Evolutionary conservation across 2,113 vertebrate genomes (phyloP).

Genomic region (Thamnophis sirtalis): DNA sequence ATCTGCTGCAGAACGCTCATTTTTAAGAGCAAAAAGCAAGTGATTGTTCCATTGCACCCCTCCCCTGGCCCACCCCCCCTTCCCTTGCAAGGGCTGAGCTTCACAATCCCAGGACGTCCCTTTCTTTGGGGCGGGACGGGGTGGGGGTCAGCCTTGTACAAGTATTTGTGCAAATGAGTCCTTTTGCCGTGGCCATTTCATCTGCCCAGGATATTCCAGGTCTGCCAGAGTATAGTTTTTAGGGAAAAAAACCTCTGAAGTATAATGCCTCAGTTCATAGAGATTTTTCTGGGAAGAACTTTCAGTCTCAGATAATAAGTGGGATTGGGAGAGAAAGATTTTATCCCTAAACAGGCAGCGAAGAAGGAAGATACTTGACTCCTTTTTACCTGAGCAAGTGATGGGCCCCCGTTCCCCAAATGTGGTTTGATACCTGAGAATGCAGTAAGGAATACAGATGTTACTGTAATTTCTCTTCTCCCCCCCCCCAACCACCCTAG

Average conservation of each 20-base stretch:
- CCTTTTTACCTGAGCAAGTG: not conserved
- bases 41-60: conserved; percentile 34
- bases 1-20: conserved; percentile 27
- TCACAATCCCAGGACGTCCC: conserved; percentile 52
- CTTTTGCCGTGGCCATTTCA: conserved; percentile 3
- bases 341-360: not conserved
- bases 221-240: not conserved
- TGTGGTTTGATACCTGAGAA: too few relatives aligned
- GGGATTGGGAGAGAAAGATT: conserved; percentile 5
- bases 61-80: not conserved
- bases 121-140: conserved; percentile 48
- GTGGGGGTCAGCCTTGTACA: conserved; percentile 45
- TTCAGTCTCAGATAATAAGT: not conserved
- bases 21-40: conserved; percentile 5
- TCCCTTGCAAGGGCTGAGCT: conserved; percentile 46
- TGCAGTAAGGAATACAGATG: not conserved
- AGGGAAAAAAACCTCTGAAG: not conserved
- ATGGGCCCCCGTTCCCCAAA: accelerated
- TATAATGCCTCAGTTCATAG: conserved; percentile 32
- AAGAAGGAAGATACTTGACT: conserved; percentile 25
- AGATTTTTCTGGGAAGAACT: not conserved
- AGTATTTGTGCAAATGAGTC: conserved; percentile 46
- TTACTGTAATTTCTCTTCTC: not conserved
- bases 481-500: accelerated
- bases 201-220: accelerated